These are phyloP conservation scores for Polypterus senegalus DNA, from an alignment of 2,113 vertebrate species.

Conservation along the genomic window DNA sequence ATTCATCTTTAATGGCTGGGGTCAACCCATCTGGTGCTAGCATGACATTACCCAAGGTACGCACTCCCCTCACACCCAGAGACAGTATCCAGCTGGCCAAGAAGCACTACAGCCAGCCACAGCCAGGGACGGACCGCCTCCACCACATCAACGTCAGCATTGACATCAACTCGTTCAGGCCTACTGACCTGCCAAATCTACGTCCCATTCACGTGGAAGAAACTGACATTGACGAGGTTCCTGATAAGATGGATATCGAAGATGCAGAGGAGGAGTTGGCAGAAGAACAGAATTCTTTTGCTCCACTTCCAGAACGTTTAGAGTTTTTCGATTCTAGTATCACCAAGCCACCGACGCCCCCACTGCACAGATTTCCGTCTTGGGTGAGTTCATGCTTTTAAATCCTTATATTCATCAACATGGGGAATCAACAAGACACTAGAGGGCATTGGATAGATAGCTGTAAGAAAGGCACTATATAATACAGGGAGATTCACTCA, in stretches of 20 bases:
- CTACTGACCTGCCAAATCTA: slow-evolving; percentile 14
- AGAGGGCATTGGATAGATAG: no score
- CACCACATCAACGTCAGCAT: slow-evolving; percentile 43
- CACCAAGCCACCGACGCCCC: slow-evolving; percentile 71
- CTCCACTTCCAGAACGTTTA: slow-evolving; percentile 39
- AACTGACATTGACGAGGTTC: slow-evolving; percentile 64
- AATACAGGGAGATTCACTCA: no score
- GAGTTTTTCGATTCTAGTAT: slow-evolving; percentile 41
- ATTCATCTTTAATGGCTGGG: slow-evolving; percentile 22
- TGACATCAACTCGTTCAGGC: slow-evolving; percentile 40
- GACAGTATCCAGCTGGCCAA: slow-evolving; percentile 78
- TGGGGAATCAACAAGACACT: no score
- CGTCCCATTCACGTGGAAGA: slow-evolving; percentile 52
- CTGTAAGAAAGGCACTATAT: no score
- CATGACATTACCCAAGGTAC: slow-evolving; percentile 72
- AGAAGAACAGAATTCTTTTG: slow-evolving; percentile 31
- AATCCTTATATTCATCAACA: no score
- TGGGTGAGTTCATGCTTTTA: slow-evolving; percentile 50
- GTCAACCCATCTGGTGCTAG: slow-evolving; percentile 43
- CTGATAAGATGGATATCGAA: slow-evolving; percentile 56
- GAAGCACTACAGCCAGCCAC: slow-evolving; percentile 75
- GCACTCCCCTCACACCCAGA: slow-evolving; percentile 53
- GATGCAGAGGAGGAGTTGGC: slow-evolving; percentile 16
- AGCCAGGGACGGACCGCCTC: slow-evolving; percentile 47
- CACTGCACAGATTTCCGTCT: slow-evolving; percentile 69